Base-by-base conservation (phyloP, 2,797 vertebrate species). In the Tiaroga cobitis region DNA sequence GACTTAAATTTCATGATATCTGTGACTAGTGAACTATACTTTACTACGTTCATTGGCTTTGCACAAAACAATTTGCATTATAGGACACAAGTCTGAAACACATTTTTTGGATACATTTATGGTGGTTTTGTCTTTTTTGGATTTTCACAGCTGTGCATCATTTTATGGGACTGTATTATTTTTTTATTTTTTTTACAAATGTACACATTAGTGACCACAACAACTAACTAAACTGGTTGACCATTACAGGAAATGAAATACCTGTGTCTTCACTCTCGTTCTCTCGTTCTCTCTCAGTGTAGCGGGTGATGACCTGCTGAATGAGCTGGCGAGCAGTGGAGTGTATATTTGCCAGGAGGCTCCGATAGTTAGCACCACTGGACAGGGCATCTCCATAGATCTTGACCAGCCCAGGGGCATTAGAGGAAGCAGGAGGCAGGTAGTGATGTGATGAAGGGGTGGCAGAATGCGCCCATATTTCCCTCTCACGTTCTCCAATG, bases 281-380 rank as follows among this genome's bases (percentile, higher is more conserved):
- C 84, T 96, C 95, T 82, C 93, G 89, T 86, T 96, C 95, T 85
- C 95, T 92, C 90, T 96, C 95, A 9, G 93, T 96, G 91, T 96
- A 96, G 88, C 95, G 94, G 63, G 93, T 96, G 92, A 96, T 96
- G 92, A 96, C 95, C 92, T 96, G 95, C 46, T 93, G 90, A 34
- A 96, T 96, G 87, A 96, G 95, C 85, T 96, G 95, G 87, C 91
- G 89, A 83, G 96, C 93, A 76, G 95, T 96, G 11, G 95, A 96
- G 90, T 95, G 90, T 75, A 93, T 84, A 83, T 93, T 95, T 87
- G 95, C 95, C 92, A 96, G 92, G 86, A 96, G 92, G 81, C 95
- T 96, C 87, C 95, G 95, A 90, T 96, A 96, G 92, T 96, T 96
- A 41, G 96, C 95, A 10, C 96, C 96, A 56, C 95, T 95, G 80